Evolutionary conservation across 2,113 vertebrate genomes (phyloP), one percentile per base, ranked within the genome.

Genomic region (Cheilinus undulatus): DNA sequence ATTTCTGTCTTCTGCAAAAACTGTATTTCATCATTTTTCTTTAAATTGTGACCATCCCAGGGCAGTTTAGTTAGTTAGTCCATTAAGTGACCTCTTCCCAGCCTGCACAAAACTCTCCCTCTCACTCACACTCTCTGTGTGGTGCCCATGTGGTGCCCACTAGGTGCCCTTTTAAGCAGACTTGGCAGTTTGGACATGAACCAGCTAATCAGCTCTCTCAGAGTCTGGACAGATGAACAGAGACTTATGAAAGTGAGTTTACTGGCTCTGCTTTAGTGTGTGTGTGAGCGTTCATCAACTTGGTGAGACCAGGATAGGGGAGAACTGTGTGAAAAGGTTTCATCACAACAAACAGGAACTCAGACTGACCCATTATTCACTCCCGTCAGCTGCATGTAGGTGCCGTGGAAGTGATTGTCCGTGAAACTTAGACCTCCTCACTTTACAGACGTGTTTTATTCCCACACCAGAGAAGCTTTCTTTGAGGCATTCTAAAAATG

Each of bases 171-270:
- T 69, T 80, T 76, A 78, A 81, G 73, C 77, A 72, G 64, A 80
- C 74, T 63, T 82, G 68, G 79, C 80, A 80, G 79, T 71, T 76
- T 58, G 48, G 77, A 43, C 68, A 50, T 75, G 72, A 76, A 86
- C 54, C 61, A 59, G 61, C 65, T 88, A 80, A 92, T 93, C 82
- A 87, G 88, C 80, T 90, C 71, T 65, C 80, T 51, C 48, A 22
- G 84, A 61, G 58, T 80, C 78, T 64, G 65, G 67, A 69, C 74
- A 75, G 84, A 84, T 52, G 62, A 82, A 72, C 81, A 66, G 75
- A 74, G 71, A 83, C 69, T 73, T 73, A 83, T 36, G 83, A 79
- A 80, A 89, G 71, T 78, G 82, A 86, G 84, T 86, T 88, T 53
- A 75, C 73, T 69, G 73, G 65, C 52, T 62, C 64, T 30, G 61